These are phyloP conservation scores for Sesamia nonagrioides DNA, from an alignment of 1,140 invertebrate genomes.

Conservation along the genomic window DNA sequence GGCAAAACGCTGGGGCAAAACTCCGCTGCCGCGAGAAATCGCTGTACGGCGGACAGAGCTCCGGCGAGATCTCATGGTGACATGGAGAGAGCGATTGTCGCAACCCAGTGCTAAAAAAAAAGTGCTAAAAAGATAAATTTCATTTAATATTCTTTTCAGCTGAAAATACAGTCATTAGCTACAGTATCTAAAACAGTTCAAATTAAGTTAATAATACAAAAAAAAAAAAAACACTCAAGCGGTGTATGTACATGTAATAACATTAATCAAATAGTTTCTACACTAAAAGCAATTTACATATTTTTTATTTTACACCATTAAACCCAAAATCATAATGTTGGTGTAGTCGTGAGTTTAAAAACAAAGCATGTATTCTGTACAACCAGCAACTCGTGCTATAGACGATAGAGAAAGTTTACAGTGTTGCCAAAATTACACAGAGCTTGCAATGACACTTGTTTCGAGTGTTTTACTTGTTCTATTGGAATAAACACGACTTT, in stretches of 20 bases:
- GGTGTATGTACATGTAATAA: no score
- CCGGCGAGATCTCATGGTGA: no score
- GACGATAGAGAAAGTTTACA: slow-evolving; percentile 39
- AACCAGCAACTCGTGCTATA: slow-evolving; percentile 8
- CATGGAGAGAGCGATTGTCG: no score
- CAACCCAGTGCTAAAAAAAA: no score
- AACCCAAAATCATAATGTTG: not conserved
- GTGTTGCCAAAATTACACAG: slow-evolving; percentile 44
- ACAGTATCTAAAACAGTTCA: no score
- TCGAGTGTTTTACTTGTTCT: slow-evolving; percentile 39
- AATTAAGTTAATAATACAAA: not conserved
- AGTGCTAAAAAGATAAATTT: no score
- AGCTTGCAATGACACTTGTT: slow-evolving; percentile 33
- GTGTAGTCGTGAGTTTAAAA: not conserved
- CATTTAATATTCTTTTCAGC: no score
- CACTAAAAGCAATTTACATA: not conserved
- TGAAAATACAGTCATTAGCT: no score
- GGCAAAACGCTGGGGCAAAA: no score
- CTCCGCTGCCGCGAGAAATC: no score
- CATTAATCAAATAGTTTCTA: not conserved
- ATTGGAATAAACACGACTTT: slow-evolving; percentile 25
- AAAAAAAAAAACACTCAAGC: not conserved
- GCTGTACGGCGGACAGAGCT: no score
- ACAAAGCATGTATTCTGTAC: slow-evolving; percentile 31
- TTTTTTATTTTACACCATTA: not conserved